These are phyloP conservation scores for Brachionus calyciflorus DNA, from an alignment of 1,140 invertebrate species.

Conservation along the genomic window DNA sequence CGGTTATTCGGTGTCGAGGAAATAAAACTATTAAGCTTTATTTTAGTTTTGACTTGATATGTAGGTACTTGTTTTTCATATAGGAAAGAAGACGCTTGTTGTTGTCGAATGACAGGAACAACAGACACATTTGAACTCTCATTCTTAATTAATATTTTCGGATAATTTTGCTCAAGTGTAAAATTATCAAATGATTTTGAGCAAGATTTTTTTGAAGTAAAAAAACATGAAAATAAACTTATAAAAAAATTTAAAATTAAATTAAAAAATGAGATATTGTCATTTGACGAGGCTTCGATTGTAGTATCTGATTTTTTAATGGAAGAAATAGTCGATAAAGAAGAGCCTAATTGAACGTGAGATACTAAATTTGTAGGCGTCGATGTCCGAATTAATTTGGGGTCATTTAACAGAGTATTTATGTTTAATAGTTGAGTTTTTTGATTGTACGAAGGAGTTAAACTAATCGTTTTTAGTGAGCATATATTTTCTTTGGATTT, in stretches of 20 bases:
- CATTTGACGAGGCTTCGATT: neutral
- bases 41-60: neutral
- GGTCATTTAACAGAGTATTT: neutral
- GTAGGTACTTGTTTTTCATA: neutral
- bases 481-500: too few relatives aligned
- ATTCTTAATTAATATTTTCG: neutral
- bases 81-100: neutral
- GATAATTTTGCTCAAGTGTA: neutral
- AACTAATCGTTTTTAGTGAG: too few relatives aligned
- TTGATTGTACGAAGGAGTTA: too few relatives aligned
- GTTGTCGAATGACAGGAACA: neutral
- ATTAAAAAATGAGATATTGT: neutral
- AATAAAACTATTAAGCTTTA: neutral
- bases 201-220: neutral
- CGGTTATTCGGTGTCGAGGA: conserved; percentile 4
- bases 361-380: conserved; percentile 31
- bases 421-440: too few relatives aligned
- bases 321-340: neutral
- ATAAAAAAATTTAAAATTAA: neutral
- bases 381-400: conserved; percentile 9
- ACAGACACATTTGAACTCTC: neutral
- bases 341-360: neutral
- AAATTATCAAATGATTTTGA: neutral
- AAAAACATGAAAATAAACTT: neutral
- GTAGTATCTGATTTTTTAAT: neutral